Base-by-base conservation (phyloP, 2,888 invertebrate species). In the Cylindroiulus punctatus region DNA sequence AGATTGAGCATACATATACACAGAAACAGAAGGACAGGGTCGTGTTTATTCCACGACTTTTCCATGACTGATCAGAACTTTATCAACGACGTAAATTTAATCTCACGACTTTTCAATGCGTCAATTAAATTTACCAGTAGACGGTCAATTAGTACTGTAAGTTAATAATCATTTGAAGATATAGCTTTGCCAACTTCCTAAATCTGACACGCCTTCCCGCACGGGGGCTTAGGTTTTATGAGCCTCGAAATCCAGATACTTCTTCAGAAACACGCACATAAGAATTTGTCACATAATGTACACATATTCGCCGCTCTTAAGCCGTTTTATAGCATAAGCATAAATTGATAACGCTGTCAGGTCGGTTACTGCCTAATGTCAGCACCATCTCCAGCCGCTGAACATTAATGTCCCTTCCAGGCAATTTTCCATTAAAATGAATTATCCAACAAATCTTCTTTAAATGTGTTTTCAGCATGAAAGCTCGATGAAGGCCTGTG, bases 401-500 rank as follows among this genome's bases (percentile, higher is more conserved):
- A 76, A 76, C 76, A 76, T 76, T 76, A 76, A 76, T 30, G 76
- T 76, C 30, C 76, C 76, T 76, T 76, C 30, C 26, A 76, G 76
- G 76, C 76, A 76, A 76, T 76, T 76, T 76, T 76, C 76, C 76
- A 76, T 76, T 76, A 76, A 76, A 76, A 76, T 76, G 76, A 76
- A 76, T 76, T 76, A 76, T 76, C 76, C 76, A 76, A 76, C 76
- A 76, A 76, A 30, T 76, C 76, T 76, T 76, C 76, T 30, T 76
- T 76, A 76, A 30, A 76, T 76, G 76, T 76, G 76, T 76, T 76
- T 76, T 76, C 76, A 76, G 76, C 76, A 30, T 30, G 26, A 76
- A 76, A 76, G 30, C 76, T 76, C 2, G 76, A 76, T 14, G 76
- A 14, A 76, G 30, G 76, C 76, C 26, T 76, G 30, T 17, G 26